Evolutionary conservation across 2,797 vertebrate species (phyloP).

Genomic region (Thalassophryne amazonica): DNA sequence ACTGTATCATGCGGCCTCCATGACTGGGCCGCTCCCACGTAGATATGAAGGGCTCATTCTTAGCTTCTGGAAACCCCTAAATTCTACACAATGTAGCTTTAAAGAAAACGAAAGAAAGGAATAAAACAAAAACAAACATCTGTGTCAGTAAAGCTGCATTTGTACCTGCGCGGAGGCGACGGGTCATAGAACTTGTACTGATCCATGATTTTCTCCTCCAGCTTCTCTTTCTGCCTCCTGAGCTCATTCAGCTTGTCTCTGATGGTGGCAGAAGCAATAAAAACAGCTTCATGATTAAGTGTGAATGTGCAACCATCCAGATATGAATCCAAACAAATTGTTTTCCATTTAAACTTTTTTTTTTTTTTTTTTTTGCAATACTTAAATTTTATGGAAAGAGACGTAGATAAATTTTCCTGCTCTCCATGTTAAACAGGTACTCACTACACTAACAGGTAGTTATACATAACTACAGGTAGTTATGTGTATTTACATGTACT

Average conservation of each 20-base stretch:
- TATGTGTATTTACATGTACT: constrained; percentile 88
- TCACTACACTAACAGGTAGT: no score
- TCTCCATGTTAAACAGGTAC: background rate
- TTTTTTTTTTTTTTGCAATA: no score
- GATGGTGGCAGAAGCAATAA: background rate
- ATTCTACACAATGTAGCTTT: no score
- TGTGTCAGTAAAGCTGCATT: background rate
- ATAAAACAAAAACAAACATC: no score
- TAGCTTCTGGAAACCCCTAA: no score
- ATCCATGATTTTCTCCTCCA: constrained; percentile 99
- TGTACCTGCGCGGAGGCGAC: constrained; percentile 93
- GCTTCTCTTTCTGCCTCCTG: constrained; percentile 95
- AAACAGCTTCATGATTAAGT: background rate
- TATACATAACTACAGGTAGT: no score
- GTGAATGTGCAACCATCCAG: background rate
- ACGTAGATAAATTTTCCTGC: no score
- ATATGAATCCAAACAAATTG: background rate
- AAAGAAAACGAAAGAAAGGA: no score
- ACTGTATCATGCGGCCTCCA: no score
- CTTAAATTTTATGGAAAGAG: no score
- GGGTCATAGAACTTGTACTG: constrained; percentile 99
- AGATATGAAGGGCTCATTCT: no score
- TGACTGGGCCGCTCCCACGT: no score
- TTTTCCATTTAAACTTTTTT: background rate
- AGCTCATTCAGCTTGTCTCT: constrained; percentile 97